These are phyloP conservation scores for Probosciger aterrimus DNA, from an alignment of 2,113 vertebrate species.

Conservation along the genomic window DNA sequence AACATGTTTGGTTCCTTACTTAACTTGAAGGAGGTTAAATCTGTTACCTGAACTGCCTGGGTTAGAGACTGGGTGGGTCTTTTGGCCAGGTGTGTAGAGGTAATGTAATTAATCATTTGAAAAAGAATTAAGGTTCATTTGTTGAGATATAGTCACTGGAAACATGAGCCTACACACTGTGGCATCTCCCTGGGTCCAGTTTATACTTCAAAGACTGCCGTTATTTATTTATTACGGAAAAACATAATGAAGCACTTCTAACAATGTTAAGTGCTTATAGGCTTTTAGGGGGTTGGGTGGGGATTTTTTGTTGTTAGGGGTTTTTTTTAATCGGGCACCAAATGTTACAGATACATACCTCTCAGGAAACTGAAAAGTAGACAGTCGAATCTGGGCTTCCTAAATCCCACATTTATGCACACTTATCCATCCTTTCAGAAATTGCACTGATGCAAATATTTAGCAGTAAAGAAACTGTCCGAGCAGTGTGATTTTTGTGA, in stretches of 20 bases:
- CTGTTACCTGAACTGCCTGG: neutral
- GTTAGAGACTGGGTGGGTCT: neutral
- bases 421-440: neutral
- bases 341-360: neutral
- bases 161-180: neutral
- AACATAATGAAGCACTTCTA: neutral
- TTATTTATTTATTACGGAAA: neutral
- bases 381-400: neutral
- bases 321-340: neutral
- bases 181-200: neutral
- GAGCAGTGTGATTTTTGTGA: neutral
- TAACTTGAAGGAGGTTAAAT: neutral
- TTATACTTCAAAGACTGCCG: neutral
- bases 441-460: neutral
- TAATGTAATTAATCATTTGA: neutral
- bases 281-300: neutral
- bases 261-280: neutral
- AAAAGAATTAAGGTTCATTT: neutral
- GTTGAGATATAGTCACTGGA: neutral
- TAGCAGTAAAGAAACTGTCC: neutral
- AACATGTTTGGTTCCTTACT: neutral
- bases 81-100: neutral
- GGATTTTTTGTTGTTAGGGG: rapidly evolving
- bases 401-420: neutral
- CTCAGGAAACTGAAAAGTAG: neutral